phyloP scores from a whole-genome alignment of 2,797 vertebrate genomes.

The Bradypus variegatus region DNA sequence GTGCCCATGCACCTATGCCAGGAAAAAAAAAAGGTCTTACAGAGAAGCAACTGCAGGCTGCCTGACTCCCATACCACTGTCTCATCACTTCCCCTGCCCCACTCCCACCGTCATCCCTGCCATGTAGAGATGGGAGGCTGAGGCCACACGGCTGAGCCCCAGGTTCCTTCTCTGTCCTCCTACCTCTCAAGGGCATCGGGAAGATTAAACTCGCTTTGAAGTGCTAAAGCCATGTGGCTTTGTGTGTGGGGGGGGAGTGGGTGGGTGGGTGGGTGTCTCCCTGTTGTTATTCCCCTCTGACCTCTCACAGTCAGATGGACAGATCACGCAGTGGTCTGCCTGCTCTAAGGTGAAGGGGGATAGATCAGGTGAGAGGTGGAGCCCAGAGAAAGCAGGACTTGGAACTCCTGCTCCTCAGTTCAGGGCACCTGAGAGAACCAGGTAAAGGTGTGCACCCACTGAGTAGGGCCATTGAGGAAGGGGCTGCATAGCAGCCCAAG shows the following conservation, averaged over 20 bases:
- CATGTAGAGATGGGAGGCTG: neutral
- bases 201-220: fast-evolving
- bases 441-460: fast-evolving
- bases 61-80: neutral
- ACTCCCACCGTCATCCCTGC: fast-evolving
- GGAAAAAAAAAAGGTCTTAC: neutral
- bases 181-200: neutral
- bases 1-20: conserved; percentile 70
- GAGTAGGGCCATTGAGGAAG: fast-evolving
- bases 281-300: neutral
- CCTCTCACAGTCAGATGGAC: too few species aligned
- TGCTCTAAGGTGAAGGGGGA: neutral
- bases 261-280: too few species aligned
- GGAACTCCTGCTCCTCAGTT: neutral
- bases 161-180: neutral
- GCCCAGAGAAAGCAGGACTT: neutral
- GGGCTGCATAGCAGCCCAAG: too few species aligned
- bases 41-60: neutral
- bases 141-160: fast-evolving
- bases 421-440: too few species aligned
- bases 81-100: too few species aligned
- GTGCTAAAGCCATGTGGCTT: neutral
- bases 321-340: neutral
- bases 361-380: neutral
- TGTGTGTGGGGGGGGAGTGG: too few species aligned